A percentile compares a stretch with the other conserved stretches of the same genome.
These are phyloP conservation scores for Protonemura montana DNA, from an alignment of 2,888 invertebrate genomes.

Conservation along the genomic window DNA sequence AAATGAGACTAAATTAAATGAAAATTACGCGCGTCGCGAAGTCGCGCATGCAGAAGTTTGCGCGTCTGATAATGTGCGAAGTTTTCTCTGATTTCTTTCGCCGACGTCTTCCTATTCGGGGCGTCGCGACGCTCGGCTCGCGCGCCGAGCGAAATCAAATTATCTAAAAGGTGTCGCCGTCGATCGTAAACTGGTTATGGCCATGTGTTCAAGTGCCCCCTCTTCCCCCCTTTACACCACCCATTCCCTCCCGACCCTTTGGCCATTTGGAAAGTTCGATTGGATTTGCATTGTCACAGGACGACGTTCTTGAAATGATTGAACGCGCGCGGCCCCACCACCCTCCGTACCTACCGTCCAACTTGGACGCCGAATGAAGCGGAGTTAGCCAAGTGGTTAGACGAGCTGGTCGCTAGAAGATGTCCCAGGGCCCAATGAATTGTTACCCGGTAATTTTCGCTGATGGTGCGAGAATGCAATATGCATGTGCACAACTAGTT, in stretches of 20 bases:
- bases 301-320: neutral
- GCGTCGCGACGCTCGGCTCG: neutral
- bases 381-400: neutral
- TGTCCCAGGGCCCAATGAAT: no score
- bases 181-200: constrained; percentile 12
- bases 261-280: neutral
- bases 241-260: neutral
- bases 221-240: neutral
- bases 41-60: neutral
- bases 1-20: neutral
- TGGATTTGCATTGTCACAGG: neutral
- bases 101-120: neutral
- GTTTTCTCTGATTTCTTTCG: neutral
- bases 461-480: neutral
- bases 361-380: neutral
- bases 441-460: neutral
- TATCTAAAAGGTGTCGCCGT: constrained; percentile 12
- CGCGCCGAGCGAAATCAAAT: neutral
- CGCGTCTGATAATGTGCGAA: neutral
- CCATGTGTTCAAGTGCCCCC: neutral
- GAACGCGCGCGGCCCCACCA: neutral
- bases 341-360: neutral
- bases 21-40: neutral
- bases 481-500: neutral
- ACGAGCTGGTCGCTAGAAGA: no score